Evolutionary conservation across 2,888 invertebrate genomes (phyloP).

Genomic region (Lycophotia porphyrea): DNA sequence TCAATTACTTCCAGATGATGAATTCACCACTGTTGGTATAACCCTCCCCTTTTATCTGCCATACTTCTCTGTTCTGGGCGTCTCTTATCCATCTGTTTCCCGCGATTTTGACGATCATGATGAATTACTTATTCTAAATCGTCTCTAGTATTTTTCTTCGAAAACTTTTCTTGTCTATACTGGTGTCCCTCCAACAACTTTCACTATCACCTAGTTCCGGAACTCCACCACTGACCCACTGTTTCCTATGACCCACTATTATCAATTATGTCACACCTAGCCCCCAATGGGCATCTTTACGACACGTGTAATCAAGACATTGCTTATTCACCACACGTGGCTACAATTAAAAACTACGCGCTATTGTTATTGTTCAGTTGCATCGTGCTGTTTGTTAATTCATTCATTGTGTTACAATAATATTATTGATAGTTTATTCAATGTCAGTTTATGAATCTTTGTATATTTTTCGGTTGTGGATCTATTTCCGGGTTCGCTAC

Average conservation of each 20-base stretch:
- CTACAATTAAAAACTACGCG: constrained; percentile 53
- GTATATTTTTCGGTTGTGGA: neutral
- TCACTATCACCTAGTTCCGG: constrained; percentile 25
- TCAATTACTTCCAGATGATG: neutral
- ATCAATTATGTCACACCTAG: constrained; percentile 38
- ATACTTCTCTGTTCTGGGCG: too few species aligned
- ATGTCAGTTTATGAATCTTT: constrained; percentile 1
- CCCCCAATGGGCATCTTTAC: constrained; percentile 49
- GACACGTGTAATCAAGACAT: constrained; percentile 37
- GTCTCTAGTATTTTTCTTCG: too few species aligned
- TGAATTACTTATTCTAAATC: neutral
- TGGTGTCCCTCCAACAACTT: constrained; percentile 20
- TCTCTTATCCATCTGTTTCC: too few species aligned
- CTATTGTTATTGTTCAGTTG: constrained; percentile 46
- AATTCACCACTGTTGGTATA: too few species aligned
- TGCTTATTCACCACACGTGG: constrained; percentile 58
- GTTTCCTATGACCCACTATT: constrained; percentile 16
- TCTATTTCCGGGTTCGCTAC: neutral
- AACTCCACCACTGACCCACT: constrained; percentile 19
- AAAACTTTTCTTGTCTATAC: neutral
- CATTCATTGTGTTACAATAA: constrained; percentile 48
- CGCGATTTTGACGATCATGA: neutral
- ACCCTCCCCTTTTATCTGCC: too few species aligned
- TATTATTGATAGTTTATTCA: constrained; percentile 24
- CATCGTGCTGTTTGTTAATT: constrained; percentile 41